Evolutionary conservation across 1,140 invertebrate species (phyloP).

Genomic region (Coelopa frigida): DNA sequence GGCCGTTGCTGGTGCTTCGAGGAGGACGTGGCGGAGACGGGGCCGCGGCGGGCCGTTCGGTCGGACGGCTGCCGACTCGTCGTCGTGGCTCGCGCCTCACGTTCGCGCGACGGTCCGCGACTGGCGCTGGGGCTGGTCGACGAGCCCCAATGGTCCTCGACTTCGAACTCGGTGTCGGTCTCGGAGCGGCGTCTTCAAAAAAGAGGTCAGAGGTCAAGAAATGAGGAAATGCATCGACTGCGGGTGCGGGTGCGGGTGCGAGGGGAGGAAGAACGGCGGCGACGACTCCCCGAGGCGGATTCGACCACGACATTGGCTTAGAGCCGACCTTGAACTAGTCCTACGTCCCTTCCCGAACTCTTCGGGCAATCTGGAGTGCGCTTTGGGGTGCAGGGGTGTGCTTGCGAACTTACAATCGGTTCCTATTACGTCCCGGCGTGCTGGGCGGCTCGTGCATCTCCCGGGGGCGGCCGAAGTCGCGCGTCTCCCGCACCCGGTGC

Average conservation of each 20-base stretch:
- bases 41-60: neutral
- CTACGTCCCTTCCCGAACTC: too few relatives aligned
- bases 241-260: too few relatives aligned
- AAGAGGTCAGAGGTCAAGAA: constrained; percentile 1
- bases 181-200: constrained; percentile 11
- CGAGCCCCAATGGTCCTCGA: constrained; percentile 40
- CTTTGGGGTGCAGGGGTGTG: too few relatives aligned
- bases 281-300: too few relatives aligned
- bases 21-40: too few relatives aligned
- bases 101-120: constrained; percentile 32
- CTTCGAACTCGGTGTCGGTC: constrained; percentile 16
- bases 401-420: constrained; percentile 9
- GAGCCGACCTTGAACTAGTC: too few relatives aligned
- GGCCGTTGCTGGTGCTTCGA: neutral
- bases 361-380: too few relatives aligned
- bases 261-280: too few relatives aligned
- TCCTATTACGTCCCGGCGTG: constrained; percentile 26
- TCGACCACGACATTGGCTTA: too few relatives aligned
- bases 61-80: neutral
- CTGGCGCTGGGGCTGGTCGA: constrained; percentile 37
- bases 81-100: constrained; percentile 14
- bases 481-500: constrained; percentile 23
- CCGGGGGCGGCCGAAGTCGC: constrained; percentile 26
- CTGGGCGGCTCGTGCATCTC: constrained; percentile 16
- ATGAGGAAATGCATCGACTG: neutral